A percentile compares a stretch with the other conserved stretches of the same genome.
phyloP scores from a whole-genome alignment of 2,113 vertebrate genomes.

The Xerus inauris region DNA sequence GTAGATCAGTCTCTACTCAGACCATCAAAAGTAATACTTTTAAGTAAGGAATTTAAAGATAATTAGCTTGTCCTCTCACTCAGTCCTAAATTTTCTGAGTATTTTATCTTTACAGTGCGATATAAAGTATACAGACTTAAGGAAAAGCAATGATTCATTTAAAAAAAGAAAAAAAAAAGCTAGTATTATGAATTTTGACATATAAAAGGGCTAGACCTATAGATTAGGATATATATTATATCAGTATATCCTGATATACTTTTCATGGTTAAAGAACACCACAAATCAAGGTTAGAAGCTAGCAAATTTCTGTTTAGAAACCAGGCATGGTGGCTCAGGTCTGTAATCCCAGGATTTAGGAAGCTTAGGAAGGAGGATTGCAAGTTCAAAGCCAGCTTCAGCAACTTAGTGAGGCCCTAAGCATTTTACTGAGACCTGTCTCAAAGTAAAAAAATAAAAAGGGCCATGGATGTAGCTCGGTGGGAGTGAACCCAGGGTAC shows the following conservation, averaged over 20 bases:
- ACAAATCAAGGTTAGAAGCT: neutral
- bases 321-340: no score
- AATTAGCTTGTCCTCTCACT: neutral
- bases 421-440: no score
- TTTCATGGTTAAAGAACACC: neutral
- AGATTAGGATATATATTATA: neutral
- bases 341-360: no score
- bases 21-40: neutral
- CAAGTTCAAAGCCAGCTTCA: no score
- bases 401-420: no score
- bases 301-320: neutral
- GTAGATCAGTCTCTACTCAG: neutral
- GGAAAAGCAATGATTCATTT: no score
- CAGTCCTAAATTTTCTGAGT: neutral
- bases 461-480: no score
- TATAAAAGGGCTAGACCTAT: neutral
- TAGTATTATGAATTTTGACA: neutral
- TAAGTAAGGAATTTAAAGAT: neutral
- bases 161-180: neutral
- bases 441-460: no score
- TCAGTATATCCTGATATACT: neutral
- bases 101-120: neutral
- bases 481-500: no score
- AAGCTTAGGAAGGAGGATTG: no score
- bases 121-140: neutral